Percentiles rank a stretch among this genome's conserved stretches.
Conservation (phyloP, 92 coral and sea anemone species). For the Parazoanthus darwini region DNA sequence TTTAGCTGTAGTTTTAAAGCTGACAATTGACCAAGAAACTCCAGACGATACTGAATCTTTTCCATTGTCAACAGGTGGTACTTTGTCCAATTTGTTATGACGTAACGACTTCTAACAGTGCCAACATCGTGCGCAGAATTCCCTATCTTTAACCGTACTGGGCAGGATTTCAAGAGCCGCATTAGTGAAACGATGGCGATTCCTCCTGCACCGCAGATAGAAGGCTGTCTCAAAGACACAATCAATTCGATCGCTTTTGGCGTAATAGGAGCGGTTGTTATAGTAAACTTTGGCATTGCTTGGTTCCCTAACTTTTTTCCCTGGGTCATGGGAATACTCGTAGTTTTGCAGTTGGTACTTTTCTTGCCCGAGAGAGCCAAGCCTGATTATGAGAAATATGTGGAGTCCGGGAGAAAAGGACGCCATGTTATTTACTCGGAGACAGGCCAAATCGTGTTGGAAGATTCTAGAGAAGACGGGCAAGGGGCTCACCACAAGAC, state of each 20-base stretch:
- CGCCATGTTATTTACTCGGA: slow-evolving; percentile 28
- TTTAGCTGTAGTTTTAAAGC: background rate
- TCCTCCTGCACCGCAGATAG: slow-evolving; percentile 31
- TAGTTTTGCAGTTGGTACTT: slow-evolving; percentile 30
- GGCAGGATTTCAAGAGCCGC: background rate
- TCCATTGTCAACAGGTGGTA: slow-evolving; percentile 21
- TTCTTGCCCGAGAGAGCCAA: slow-evolving; percentile 31
- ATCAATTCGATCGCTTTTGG: slow-evolving; percentile 35
- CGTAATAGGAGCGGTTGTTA: slow-evolving; percentile 12
- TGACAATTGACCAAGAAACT: background rate
- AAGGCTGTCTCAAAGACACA: slow-evolving; percentile 37
- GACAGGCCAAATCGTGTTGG: slow-evolving; percentile 29
- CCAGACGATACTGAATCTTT: background rate
- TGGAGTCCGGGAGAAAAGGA: slow-evolving; percentile 16
- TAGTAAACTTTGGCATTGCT: slow-evolving; percentile 29
- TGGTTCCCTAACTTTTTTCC: slow-evolving; percentile 45
- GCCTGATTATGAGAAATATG: slow-evolving; percentile 37
- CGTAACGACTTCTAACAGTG: slow-evolving; percentile 1
- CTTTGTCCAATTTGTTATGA: slow-evolving; percentile 1
- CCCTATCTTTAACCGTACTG: background rate
- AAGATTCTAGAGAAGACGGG: background rate
- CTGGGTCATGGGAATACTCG: slow-evolving; percentile 19
- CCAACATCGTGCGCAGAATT: background rate
- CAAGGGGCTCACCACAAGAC: slow-evolving; percentile 16
- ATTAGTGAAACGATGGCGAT: slow-evolving; percentile 2